These are phyloP conservation scores for Eumerus sabulonum DNA, from an alignment of 2,888 invertebrate genomes.

Conservation along the genomic window DNA sequence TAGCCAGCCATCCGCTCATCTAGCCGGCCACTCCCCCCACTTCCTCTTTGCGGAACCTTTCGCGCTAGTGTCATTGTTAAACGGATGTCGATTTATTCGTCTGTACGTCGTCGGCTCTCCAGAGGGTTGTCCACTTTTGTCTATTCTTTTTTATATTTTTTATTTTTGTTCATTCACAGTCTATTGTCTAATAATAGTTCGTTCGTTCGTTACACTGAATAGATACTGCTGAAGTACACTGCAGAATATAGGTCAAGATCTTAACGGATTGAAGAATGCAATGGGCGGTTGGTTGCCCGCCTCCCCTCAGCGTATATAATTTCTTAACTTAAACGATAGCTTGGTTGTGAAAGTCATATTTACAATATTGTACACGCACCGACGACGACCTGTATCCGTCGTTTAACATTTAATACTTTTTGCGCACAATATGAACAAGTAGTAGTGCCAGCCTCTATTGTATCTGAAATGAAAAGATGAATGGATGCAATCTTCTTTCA, in stretches of 20 bases:
- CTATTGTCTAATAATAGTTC: slow-evolving; percentile 41
- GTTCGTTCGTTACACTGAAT: slow-evolving; percentile 50
- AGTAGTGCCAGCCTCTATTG: slow-evolving; percentile 12
- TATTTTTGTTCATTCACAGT: background rate
- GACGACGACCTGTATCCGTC: slow-evolving; percentile 44
- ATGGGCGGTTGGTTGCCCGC: slow-evolving; percentile 24
- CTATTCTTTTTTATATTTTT: background rate
- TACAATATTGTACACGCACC: slow-evolving; percentile 32
- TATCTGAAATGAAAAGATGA: slow-evolving; percentile 9
- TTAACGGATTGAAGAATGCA: slow-evolving; percentile 34
- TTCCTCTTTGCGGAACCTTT: slow-evolving; percentile 20
- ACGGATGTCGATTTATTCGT: slow-evolving; percentile 48
- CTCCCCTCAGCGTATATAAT: slow-evolving; percentile 48
- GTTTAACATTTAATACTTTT: slow-evolving; percentile 18
- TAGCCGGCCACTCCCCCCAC: slow-evolving; percentile 17
- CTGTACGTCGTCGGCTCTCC: slow-evolving; percentile 19
- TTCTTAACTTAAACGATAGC: slow-evolving; percentile 58
- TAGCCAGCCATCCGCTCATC: slow-evolving; percentile 12
- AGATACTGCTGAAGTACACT: slow-evolving; percentile 11
- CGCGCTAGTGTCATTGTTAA: slow-evolving; percentile 42
- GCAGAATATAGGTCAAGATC: slow-evolving; percentile 61
- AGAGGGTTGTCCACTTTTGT: slow-evolving; percentile 27
- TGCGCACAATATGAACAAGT: slow-evolving; percentile 2
- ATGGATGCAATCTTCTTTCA: background rate
- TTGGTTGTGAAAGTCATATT: slow-evolving; percentile 60